Conservation (phyloP, 1,140 invertebrate species). For the Trinorchestia longiramus region DNA sequence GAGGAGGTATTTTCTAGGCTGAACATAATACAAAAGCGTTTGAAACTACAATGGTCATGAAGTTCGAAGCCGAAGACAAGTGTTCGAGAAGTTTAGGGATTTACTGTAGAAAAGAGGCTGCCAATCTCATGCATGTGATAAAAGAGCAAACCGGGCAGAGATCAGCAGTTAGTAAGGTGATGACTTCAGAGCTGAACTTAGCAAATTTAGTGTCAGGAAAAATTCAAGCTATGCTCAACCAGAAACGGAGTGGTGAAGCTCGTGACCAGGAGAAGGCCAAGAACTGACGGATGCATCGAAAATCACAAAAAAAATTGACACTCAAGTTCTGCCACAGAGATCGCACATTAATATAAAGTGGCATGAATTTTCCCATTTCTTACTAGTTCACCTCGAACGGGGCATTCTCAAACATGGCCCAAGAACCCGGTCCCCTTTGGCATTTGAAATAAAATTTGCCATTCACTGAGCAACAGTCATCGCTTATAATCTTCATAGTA, state of each 20-base stretch:
- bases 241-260: background rate
- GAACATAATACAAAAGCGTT: background rate
- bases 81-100: background rate
- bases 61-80: background rate
- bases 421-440: too few species aligned
- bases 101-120: background rate
- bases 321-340: too few species aligned
- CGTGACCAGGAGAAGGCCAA: too few species aligned
- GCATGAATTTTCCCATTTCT: too few species aligned
- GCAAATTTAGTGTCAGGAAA: background rate
- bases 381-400: too few species aligned
- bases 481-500: too few species aligned
- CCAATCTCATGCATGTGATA: background rate
- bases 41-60: background rate
- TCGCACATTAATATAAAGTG: too few species aligned
- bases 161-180: background rate
- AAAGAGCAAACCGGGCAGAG: background rate
- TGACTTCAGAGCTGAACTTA: background rate
- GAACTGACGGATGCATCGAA: too few species aligned
- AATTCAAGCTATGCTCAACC: background rate
- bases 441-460: too few species aligned
- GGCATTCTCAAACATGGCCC: too few species aligned
- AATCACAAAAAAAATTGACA: too few species aligned
- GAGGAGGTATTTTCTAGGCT: background rate
- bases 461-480: too few species aligned